Percentiles rank a stretch among this genome's conserved stretches.
phyloP scores from a whole-genome alignment of 2,797 vertebrate genomes.

The Chrysocyon brachyurus region DNA sequence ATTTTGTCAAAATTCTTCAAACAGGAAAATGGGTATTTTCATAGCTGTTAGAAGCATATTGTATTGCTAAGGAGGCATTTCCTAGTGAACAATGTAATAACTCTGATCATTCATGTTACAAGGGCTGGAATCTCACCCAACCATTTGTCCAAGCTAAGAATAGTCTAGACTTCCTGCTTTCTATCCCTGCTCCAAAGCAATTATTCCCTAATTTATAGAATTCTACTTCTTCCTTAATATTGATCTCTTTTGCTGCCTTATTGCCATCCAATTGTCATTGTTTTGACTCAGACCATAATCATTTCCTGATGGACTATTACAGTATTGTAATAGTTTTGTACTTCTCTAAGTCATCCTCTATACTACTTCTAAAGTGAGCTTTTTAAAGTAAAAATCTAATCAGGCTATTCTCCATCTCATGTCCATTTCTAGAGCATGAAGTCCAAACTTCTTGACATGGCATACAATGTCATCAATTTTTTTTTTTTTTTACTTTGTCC shows the following conservation, averaged over 20 bases:
- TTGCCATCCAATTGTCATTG: not conserved
- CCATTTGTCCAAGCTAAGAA: not conserved
- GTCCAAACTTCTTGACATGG: not conserved
- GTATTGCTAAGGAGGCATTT: not conserved
- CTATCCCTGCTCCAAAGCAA: not conserved
- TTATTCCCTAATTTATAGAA: not conserved
- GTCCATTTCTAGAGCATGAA: not conserved
- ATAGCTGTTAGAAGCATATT: constrained; percentile 7
- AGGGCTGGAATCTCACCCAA: not conserved
- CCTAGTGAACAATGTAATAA: not conserved
- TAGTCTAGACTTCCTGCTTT: not conserved
- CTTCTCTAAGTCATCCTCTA: not conserved
- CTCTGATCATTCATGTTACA: not conserved
- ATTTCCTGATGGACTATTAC: not conserved
- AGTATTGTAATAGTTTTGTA: not conserved
- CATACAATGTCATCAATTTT: no score
- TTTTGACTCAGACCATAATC: not conserved
- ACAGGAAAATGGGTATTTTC: not conserved
- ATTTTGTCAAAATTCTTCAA: constrained; percentile 38
- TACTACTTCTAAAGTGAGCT: not conserved
- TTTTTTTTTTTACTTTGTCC: not conserved
- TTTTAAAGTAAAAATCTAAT: not conserved
- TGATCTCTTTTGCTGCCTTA: not conserved
- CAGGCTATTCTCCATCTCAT: not conserved
- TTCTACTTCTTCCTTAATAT: not conserved